Evolutionary conservation across 2,888 invertebrate genomes (phyloP).

Genomic region (Apodemia mormo): DNA sequence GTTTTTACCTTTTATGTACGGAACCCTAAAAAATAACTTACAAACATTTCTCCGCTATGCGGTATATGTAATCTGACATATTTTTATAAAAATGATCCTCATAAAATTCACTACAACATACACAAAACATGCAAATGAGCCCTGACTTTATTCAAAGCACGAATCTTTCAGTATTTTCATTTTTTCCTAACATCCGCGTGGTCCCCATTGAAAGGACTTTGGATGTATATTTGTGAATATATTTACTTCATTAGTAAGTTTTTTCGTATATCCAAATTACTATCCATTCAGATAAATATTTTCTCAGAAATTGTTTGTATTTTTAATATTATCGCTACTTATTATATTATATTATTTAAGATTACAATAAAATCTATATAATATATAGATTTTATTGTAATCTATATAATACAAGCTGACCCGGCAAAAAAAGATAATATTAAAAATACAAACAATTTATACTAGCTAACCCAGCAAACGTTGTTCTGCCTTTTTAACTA

Average conservation of each 20-base stretch:
- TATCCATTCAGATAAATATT: background rate
- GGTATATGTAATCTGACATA: background rate
- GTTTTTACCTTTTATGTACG: too few relatives aligned
- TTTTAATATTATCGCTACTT: too few relatives aligned
- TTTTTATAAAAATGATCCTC: background rate
- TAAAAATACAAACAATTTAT: too few relatives aligned
- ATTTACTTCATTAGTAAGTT: background rate
- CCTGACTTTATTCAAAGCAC: background rate
- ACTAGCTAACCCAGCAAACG: too few relatives aligned
- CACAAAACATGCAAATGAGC: background rate
- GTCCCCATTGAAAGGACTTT: background rate
- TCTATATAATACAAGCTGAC: too few relatives aligned
- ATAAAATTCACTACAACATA: constrained; percentile 2
- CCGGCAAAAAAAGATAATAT: too few relatives aligned
- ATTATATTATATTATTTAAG: too few relatives aligned
- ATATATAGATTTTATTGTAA: too few relatives aligned
- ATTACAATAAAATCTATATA: too few relatives aligned
- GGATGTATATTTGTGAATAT: background rate
- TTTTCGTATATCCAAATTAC: background rate
- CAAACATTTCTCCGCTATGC: background rate
- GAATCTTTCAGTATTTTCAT: constrained; percentile 5
- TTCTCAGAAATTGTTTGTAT: too few relatives aligned
- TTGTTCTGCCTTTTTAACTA: too few relatives aligned
- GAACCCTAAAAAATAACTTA: too few relatives aligned
- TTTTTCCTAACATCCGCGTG: background rate